These are phyloP conservation scores for Petromus typicus DNA, from an alignment of 2,113 vertebrate species.

Conservation along the genomic window DNA sequence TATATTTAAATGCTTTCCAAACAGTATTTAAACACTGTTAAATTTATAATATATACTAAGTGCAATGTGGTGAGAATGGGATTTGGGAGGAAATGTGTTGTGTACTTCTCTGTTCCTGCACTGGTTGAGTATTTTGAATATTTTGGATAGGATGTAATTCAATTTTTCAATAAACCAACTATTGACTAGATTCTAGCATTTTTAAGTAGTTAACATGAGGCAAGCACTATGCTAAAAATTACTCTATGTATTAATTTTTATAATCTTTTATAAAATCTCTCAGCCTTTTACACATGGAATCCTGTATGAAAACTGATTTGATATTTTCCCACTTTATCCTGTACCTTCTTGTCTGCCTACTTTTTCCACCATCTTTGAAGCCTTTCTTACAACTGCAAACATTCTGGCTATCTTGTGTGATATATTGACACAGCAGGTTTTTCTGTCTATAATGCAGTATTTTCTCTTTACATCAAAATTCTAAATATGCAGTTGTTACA, in stretches of 20 bases:
- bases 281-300: background rate
- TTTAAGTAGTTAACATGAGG: background rate
- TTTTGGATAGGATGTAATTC: conserved; percentile 18
- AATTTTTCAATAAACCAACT: conserved; percentile 38
- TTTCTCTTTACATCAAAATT: conserved; percentile 13
- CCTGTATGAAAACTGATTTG: background rate
- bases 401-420: background rate
- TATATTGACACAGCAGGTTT: background rate
- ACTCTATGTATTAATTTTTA: conserved; percentile 22
- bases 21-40: background rate
- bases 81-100: background rate
- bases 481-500: background rate
- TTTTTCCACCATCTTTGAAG: background rate
- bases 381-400: background rate
- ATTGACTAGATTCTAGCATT: conserved; percentile 7
- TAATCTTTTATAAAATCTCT: conserved; percentile 10
- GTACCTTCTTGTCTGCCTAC: background rate
- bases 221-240: conserved; percentile 6
- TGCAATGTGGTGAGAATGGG: background rate
- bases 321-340: background rate
- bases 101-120: background rate
- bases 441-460: background rate
- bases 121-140: background rate
- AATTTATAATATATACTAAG: conserved; percentile 12
- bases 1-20: background rate